Percentiles rank a stretch among this genome's conserved stretches.
Conservation (phyloP, 2,888 invertebrate species). For the Drosophila nigricruria region DNA sequence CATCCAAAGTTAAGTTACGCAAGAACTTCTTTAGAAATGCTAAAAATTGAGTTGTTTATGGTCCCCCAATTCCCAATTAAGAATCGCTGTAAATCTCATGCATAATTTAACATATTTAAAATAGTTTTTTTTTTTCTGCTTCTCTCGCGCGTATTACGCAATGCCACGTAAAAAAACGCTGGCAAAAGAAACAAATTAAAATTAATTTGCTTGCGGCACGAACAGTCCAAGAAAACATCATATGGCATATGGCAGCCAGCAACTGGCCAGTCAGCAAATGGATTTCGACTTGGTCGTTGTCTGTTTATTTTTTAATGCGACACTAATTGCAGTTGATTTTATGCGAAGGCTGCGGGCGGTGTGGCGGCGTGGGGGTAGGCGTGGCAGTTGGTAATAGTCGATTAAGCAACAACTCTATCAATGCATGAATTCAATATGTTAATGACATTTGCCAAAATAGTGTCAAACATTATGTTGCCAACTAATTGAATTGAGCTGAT, state of each 20-base stretch:
- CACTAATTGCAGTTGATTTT: slow-evolving; percentile 54
- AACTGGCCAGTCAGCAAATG: slow-evolving; percentile 35
- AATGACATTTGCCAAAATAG: slow-evolving; percentile 60
- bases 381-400: slow-evolving; percentile 1
- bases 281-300: slow-evolving; percentile 25
- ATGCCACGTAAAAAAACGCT: slow-evolving; percentile 36
- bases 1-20: slow-evolving; percentile 7
- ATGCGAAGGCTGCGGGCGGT: neutral
- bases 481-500: slow-evolving; percentile 55
- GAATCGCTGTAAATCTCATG: slow-evolving; percentile 42
- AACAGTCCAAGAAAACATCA: slow-evolving; percentile 14
- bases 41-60: slow-evolving; percentile 46
- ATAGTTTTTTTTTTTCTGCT: neutral
- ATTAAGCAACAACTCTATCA: slow-evolving; percentile 37
- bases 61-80: slow-evolving; percentile 39
- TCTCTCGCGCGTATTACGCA: slow-evolving; percentile 42
- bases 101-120: slow-evolving; percentile 36
- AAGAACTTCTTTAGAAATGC: slow-evolving; percentile 40
- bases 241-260: neutral
- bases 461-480: slow-evolving; percentile 57
- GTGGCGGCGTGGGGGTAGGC: neutral
- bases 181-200: slow-evolving; percentile 33
- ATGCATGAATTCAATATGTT: slow-evolving; percentile 40
- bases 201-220: slow-evolving; percentile 45
- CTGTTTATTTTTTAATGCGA: slow-evolving; percentile 47